Evolutionary conservation across 2,888 invertebrate species (phyloP).

Genomic region (Callinectes sapidus): DNA sequence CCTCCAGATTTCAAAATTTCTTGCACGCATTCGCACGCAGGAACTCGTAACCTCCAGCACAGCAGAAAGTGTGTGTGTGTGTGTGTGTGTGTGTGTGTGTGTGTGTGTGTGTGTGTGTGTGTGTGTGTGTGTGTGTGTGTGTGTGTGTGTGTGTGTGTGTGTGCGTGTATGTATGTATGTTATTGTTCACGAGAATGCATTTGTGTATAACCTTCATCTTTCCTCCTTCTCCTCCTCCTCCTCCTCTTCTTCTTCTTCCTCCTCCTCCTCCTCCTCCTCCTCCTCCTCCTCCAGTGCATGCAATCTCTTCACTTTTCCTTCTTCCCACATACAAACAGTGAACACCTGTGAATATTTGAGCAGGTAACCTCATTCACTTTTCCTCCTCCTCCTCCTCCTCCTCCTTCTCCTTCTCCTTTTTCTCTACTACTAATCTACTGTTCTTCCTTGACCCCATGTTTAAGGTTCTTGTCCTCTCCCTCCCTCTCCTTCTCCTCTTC

Average conservation of each 20-base stretch:
- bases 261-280: constrained; percentile 27
- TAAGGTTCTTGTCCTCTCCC: neutral
- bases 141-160: constrained; percentile 25
- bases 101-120: constrained; percentile 25
- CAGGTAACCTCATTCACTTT: neutral
- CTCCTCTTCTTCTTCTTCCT: constrained; percentile 1
- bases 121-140: constrained; percentile 47
- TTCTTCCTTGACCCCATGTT: neutral
- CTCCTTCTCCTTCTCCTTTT: neutral
- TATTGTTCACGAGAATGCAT: neutral
- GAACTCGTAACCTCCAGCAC: neutral
- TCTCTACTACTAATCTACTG: constrained; percentile 10
- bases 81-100: constrained; percentile 47
- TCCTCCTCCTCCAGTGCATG: neutral
- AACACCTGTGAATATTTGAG: no score
- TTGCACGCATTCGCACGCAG: constrained; percentile 40
- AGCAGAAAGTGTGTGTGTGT: constrained; percentile 3
- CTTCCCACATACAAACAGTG: no score
- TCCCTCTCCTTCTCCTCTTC: neutral
- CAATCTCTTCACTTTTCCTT: neutral
- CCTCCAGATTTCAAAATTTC: neutral
- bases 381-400: constrained; percentile 17
- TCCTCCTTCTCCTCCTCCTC: constrained; percentile 5
- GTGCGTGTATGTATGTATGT: neutral
- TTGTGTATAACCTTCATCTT: neutral